Evolutionary conservation across 2,113 vertebrate genomes (phyloP).

Genomic region (Puffinus mauretanicus): DNA sequence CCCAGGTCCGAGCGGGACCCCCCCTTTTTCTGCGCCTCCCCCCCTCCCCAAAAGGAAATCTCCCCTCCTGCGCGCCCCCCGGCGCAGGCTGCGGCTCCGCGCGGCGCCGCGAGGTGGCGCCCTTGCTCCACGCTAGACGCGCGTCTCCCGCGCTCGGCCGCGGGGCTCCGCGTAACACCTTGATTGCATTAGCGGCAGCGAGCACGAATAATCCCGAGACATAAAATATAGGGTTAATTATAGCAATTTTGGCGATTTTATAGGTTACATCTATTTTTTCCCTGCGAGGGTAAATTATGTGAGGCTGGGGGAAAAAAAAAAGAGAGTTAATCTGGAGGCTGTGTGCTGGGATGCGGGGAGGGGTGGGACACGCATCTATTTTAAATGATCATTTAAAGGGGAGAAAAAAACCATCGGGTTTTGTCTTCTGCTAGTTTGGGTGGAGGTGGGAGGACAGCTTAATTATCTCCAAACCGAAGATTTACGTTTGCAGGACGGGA

Average conservation of each 20-base stretch:
- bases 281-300: background rate
- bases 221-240: constrained; percentile 45
- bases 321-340: background rate
- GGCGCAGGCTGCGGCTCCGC: background rate
- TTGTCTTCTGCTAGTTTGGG: background rate
- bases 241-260: background rate
- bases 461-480: background rate
- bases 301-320: no score
- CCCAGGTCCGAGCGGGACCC: rapidly evolving
- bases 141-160: background rate
- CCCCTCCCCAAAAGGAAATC: no score
- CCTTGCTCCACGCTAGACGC: constrained; percentile 78
- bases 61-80: no score
- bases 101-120: constrained; percentile 79
- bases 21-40: background rate
- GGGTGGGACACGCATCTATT: background rate
- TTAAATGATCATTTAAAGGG: background rate
- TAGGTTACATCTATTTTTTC: background rate
- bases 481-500: background rate
- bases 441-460: background rate
- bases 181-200: background rate
- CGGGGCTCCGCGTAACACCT: background rate
- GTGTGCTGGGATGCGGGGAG: background rate
- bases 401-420: background rate
- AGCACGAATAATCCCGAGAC: constrained; percentile 3